phyloP scores from a whole-genome alignment of 2,888 invertebrate genomes.

The Luperina testacea region DNA sequence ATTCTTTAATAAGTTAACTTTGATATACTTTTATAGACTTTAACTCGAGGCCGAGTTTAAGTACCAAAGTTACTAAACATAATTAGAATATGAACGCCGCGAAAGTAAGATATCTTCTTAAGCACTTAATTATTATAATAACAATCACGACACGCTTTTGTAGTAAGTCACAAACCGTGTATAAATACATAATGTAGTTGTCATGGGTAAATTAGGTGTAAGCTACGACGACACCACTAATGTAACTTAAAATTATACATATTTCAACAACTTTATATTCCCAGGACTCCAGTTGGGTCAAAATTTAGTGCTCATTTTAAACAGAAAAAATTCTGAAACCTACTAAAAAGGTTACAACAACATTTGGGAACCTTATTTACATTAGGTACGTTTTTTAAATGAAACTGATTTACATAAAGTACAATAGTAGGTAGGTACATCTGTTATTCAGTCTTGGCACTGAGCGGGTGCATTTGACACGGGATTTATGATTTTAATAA shows the following conservation, averaged over 20 bases:
- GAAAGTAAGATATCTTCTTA: slow-evolving; percentile 51
- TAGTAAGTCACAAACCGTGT: slow-evolving; percentile 35
- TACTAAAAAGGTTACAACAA: slow-evolving; percentile 59
- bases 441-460: slow-evolving; percentile 82
- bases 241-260: slow-evolving; percentile 49
- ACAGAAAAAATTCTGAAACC: slow-evolving; percentile 44
- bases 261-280: slow-evolving; percentile 49
- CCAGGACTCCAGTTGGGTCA: slow-evolving; percentile 18
- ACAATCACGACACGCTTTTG: slow-evolving; percentile 38
- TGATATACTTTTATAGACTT: slow-evolving; percentile 61
- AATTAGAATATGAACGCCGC: slow-evolving; percentile 54
- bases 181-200: slow-evolving; percentile 45
- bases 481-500: slow-evolving; percentile 90
- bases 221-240: slow-evolving; percentile 37
- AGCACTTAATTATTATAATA: slow-evolving; percentile 57
- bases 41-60: slow-evolving; percentile 43
- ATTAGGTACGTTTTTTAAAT: slow-evolving; percentile 72
- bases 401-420: slow-evolving; percentile 82
- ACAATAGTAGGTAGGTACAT: slow-evolving; percentile 77
- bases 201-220: slow-evolving; percentile 36
- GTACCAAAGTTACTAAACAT: slow-evolving; percentile 53
- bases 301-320: slow-evolving; percentile 47
- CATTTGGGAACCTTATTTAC: slow-evolving; percentile 70
- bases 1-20: slow-evolving; percentile 66
- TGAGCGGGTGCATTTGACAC: slow-evolving; percentile 88